phyloP scores from a whole-genome alignment of 1,140 invertebrate genomes.

The Copidosoma floridanum region DNA sequence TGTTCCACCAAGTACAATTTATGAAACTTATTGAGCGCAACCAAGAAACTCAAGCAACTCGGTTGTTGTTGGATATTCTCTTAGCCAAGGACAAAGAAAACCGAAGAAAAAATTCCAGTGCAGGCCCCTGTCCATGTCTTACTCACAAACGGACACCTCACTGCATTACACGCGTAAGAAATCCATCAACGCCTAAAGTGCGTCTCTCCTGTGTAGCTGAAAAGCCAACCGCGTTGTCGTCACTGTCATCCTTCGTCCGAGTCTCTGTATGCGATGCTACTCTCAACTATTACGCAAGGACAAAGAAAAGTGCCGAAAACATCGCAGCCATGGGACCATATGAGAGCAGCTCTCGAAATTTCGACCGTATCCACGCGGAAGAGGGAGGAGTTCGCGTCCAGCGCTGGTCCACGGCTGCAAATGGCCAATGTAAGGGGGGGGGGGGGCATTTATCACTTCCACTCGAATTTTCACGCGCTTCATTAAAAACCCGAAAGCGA shows the following conservation, averaged over 20 bases:
- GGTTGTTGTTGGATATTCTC: too few relatives aligned
- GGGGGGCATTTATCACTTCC: constrained; percentile 19
- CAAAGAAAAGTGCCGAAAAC: not conserved
- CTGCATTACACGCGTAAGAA: not conserved
- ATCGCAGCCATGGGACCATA: not conserved
- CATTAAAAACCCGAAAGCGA: constrained; percentile 7
- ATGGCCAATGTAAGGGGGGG: too few relatives aligned
- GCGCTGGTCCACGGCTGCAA: too few relatives aligned
- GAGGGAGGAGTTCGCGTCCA: not conserved
- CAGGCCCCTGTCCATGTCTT: too few relatives aligned
- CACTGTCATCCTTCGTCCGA: not conserved
- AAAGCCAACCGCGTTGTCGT: too few relatives aligned
- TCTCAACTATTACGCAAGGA: not conserved
- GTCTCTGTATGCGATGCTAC: not conserved
- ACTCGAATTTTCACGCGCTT: constrained; percentile 18
- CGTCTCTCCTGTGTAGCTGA: not conserved
- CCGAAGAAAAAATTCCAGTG: too few relatives aligned
- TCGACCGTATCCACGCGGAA: not conserved
- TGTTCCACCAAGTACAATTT: too few relatives aligned
- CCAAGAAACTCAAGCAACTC: too few relatives aligned
- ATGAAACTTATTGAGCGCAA: too few relatives aligned
- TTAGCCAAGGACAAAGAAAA: too few relatives aligned
- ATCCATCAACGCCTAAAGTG: constrained; percentile 2
- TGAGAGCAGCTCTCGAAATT: not conserved
- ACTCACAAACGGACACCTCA: not conserved